These are phyloP conservation scores for Scaptomyza pallida DNA, from an alignment of 1,140 invertebrate genomes.

Conservation along the genomic window DNA sequence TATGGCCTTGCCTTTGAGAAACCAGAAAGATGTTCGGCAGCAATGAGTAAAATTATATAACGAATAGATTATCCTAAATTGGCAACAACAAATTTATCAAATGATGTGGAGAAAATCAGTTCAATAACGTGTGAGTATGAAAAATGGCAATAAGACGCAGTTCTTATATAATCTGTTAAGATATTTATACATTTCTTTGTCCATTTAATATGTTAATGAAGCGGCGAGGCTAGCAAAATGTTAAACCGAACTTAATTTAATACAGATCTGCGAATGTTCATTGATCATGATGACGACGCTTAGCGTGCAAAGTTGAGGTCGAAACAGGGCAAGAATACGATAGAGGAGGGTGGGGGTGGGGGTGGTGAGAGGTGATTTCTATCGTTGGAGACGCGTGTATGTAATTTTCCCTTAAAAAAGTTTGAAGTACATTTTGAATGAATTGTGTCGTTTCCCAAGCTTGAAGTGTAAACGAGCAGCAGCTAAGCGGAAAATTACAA, in stretches of 20 bases:
- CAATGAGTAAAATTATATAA: too few relatives aligned
- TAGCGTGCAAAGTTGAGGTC: constrained; percentile 23
- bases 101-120: not conserved
- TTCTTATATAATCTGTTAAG: too few relatives aligned
- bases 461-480: constrained; percentile 3
- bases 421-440: constrained; percentile 17
- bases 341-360: not conserved
- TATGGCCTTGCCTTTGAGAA: too few relatives aligned
- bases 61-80: too few relatives aligned
- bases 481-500: constrained; percentile 40
- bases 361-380: not conserved
- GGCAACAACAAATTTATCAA: too few relatives aligned
- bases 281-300: constrained; percentile 33
- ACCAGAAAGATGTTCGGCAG: too few relatives aligned
- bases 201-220: not conserved
- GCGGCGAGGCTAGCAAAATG: constrained; percentile 17
- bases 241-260: constrained; percentile 2
- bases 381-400: not conserved
- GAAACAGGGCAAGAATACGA: not conserved
- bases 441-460: constrained; percentile 32
- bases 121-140: not conserved
- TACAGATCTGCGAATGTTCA: constrained; percentile 7
- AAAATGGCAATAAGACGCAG: not conserved
- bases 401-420: not conserved
- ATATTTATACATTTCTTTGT: not conserved